Base-by-base conservation (phyloP, 2,888 invertebrate genomes). In the Melieria picta region DNA sequence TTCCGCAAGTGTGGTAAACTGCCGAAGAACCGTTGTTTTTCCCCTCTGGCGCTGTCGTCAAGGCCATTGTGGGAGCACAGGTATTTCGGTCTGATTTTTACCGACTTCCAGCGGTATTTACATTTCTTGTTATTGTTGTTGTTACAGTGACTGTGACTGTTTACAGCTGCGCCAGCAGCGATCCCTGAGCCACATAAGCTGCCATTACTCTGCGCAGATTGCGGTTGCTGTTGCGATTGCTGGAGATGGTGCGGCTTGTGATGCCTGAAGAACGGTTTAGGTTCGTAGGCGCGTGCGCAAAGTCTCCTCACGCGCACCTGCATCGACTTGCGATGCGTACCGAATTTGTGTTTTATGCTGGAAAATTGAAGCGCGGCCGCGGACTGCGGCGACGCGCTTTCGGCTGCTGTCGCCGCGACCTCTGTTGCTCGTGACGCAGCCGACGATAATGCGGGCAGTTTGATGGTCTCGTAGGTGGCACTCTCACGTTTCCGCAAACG, bases 271-370 rank as follows among this genome's bases (percentile, higher is more conserved):
- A 74, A 63, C 13, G 74, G 69, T 30, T 71, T 74, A 11, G 76
- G 73, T 16, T 76, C 73, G 30, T 78, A 76, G 16, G 76, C 75
- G 57, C 64, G 64, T 50, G 76, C 75, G 62, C 80, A 82, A 6
- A 83, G 72, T 70, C 79, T 79, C 64, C 78, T 78, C 79, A 83
- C 80, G 65, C 80, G 79, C 61, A 78, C 78, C 66, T 82, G 80
- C 46, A 83, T 80, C 4, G 83, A 83, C 72, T 80, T 81, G 13
- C 82, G 75, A 72, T 82, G 81, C 69, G 79, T 78, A 11, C 80
- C 80, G n/a, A 80, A 77, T 74, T 79, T 79, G 65, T 78, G 78
- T 50, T 78, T 77, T 7, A 82, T 78, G 75, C 78, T 80, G 2
- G 79, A 78, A 72, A 82, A 82, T 63, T 80, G 76, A 13, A 69